phyloP scores from a whole-genome alignment of 2,113 vertebrate genomes.

The Zosterops japonicus region DNA sequence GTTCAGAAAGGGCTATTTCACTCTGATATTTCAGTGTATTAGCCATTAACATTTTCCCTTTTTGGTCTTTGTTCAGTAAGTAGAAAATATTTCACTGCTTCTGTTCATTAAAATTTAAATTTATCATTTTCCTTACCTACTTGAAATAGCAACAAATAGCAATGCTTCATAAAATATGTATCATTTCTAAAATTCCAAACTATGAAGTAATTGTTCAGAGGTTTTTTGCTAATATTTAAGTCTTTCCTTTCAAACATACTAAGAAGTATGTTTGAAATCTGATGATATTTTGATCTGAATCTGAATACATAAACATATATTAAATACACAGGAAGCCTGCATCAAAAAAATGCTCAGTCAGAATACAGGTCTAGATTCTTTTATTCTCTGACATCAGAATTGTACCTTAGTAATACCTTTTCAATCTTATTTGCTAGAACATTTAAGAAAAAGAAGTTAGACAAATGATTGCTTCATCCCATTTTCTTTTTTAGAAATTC shows the following conservation, averaged over 20 bases:
- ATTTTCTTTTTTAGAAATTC: not conserved
- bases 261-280: not conserved
- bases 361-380: not conserved
- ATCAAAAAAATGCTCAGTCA: not conserved
- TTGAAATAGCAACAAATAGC: not conserved
- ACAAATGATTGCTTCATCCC: not conserved
- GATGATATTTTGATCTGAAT: not conserved
- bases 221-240: not conserved
- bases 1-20: not conserved
- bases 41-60: not conserved
- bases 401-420: not conserved
- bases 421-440: not conserved
- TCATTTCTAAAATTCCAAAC: not conserved
- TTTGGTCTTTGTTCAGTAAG: not conserved
- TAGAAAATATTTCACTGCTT: slow-evolving; percentile 14
- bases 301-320: not conserved
- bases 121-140: not conserved
- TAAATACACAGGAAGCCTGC: not conserved
- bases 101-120: slow-evolving; percentile 28
- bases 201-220: not conserved
- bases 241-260: not conserved
- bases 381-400: not conserved
- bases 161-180: not conserved
- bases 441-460: not conserved
- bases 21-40: not conserved